A percentile compares a stretch with the other conserved stretches of the same genome.
Evolutionary conservation across 2,797 vertebrate species (phyloP).

Genomic region (Phrynocephalus vlangalii): DNA sequence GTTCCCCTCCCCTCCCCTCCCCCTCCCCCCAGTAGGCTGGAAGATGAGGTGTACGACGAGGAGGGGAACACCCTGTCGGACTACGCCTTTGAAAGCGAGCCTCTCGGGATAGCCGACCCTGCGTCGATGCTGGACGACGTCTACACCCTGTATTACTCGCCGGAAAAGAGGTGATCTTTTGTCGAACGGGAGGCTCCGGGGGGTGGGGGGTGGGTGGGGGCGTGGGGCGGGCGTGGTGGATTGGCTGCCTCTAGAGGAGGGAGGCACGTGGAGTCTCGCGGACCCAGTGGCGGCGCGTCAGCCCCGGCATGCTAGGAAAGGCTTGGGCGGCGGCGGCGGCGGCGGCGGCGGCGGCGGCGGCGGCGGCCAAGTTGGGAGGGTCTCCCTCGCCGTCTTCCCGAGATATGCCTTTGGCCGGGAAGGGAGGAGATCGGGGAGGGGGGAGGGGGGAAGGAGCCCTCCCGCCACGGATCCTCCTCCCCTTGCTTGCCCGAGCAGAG

Average conservation of each 20-base stretch:
- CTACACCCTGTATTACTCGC: slow-evolving; percentile 85
- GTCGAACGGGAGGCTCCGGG: neutral
- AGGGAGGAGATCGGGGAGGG: neutral
- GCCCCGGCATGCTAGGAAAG: too few species aligned
- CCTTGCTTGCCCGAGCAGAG: neutral
- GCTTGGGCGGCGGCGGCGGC: neutral
- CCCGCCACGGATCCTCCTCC: too few species aligned
- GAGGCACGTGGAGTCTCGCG: too few species aligned
- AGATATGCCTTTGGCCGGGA: slow-evolving; percentile 1
- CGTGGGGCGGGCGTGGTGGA: too few species aligned
- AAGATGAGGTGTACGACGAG: slow-evolving; percentile 90
- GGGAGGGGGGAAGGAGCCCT: neutral
- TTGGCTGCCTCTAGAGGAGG: too few species aligned
- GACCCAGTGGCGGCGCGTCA: too few species aligned
- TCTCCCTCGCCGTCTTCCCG: neutral
- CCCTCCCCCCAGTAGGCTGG: slow-evolving; percentile 71
- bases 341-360: neutral
- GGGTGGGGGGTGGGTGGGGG: too few species aligned
- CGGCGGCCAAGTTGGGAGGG: too few species aligned
- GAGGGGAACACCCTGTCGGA: slow-evolving; percentile 89
- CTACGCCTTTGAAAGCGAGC: slow-evolving; percentile 87
- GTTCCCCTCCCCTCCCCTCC: slow-evolving; percentile 15
- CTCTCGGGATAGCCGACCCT: slow-evolving; percentile 84
- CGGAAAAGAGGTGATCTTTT: slow-evolving; percentile 86
- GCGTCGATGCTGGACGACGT: slow-evolving; percentile 84